Evolutionary conservation across 2,797 vertebrate species (phyloP).

Genomic region (Melanotaenia boesemani): DNA sequence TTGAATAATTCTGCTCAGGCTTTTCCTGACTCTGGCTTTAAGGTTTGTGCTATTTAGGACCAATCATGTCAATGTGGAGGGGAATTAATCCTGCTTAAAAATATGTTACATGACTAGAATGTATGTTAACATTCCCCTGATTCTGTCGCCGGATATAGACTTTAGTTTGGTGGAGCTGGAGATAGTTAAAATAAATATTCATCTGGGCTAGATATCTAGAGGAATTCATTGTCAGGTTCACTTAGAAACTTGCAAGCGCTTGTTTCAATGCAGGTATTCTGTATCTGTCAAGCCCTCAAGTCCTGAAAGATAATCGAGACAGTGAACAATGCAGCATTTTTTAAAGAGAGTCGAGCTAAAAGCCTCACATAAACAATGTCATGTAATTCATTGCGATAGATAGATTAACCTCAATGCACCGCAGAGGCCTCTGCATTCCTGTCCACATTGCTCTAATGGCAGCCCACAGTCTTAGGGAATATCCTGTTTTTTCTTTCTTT

Average conservation of each 20-base stretch:
- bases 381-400: constrained; percentile 74
- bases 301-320: constrained; percentile 47
- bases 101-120: constrained; percentile 77
- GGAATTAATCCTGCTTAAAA: constrained; percentile 81
- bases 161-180: constrained; percentile 54
- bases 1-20: constrained; percentile 79
- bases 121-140: constrained; percentile 66
- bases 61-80: constrained; percentile 80
- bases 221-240: constrained; percentile 68
- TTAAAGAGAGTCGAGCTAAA: constrained; percentile 47
- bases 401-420: constrained; percentile 76
- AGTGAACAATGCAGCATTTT: constrained; percentile 54
- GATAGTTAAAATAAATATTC: constrained; percentile 72
- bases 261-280: constrained; percentile 64
- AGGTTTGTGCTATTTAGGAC: constrained; percentile 82
- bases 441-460: constrained; percentile 78
- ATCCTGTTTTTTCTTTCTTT: constrained; percentile 52
- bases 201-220: constrained; percentile 53
- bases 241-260: constrained; percentile 44
- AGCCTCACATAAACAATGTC: constrained; percentile 57
- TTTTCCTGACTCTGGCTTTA: constrained; percentile 76
- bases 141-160: constrained; percentile 73
- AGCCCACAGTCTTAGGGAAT: constrained; percentile 74
- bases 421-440: constrained; percentile 68
- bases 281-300: constrained; percentile 55